Conservation (phyloP, 1,140 invertebrate genomes). For the Gerris buenoi region DNA sequence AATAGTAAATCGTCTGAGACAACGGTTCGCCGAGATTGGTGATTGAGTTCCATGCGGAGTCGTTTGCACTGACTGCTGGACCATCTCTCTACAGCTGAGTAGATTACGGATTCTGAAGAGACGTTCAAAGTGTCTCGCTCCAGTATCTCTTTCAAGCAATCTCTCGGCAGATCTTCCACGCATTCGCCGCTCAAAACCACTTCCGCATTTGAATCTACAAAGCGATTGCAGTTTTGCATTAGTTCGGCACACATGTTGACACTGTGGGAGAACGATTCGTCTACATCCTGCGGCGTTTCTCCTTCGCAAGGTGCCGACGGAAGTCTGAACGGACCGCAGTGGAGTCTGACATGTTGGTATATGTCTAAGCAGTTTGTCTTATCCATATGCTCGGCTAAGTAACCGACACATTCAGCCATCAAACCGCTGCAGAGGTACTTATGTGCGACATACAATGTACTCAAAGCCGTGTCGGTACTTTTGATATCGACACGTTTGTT, state of each 20-base stretch:
- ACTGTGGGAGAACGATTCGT: conserved; percentile 29
- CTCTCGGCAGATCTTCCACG: conserved; percentile 44
- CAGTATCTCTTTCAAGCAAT: conserved; percentile 41
- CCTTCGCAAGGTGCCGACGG: conserved; percentile 21
- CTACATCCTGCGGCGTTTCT: conserved; percentile 31
- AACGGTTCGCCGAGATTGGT: conserved; percentile 41
- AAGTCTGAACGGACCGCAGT: conserved; percentile 21
- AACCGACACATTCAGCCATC: conserved; percentile 41
- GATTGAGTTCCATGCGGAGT: conserved; percentile 41
- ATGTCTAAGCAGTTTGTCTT: conserved; percentile 35
- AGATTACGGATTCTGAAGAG: conserved; percentile 37
- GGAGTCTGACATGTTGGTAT: conserved; percentile 32
- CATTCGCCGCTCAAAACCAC: conserved; percentile 43
- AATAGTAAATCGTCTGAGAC: conserved; percentile 43
- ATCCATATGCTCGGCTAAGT: conserved; percentile 35
- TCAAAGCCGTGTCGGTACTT: conserved; percentile 43
- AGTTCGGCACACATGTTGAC: conserved; percentile 35
- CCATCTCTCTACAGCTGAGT: conserved; percentile 46
- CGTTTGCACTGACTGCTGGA: conserved; percentile 47
- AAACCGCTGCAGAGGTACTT: conserved; percentile 48
- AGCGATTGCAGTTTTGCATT: conserved; percentile 32
- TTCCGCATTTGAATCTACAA: conserved; percentile 39
- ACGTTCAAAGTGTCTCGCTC: conserved; percentile 41
- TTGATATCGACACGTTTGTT: conserved; percentile 43
- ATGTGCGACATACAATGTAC: conserved; percentile 47